phyloP scores from a whole-genome alignment of 2,888 invertebrate genomes.

The Coelinius sp. region DNA sequence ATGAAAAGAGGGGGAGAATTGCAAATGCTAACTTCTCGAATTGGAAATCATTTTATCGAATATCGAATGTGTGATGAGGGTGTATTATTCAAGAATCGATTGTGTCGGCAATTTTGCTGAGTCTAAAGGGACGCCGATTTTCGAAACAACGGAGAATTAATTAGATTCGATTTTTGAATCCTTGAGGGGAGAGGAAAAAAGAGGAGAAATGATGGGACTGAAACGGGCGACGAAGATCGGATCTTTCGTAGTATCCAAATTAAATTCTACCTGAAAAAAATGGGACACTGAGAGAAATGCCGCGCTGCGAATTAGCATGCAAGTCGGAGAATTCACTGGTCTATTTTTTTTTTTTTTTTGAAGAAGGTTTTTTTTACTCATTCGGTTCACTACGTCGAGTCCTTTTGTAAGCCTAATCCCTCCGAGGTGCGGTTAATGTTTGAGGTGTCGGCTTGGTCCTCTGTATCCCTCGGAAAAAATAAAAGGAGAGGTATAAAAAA shows the following conservation, averaged over 20 bases:
- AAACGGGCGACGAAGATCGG: constrained; percentile 25
- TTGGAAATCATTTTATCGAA: not conserved
- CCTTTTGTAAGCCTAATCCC: constrained; percentile 55
- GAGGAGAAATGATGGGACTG: constrained; percentile 3
- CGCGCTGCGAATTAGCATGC: constrained; percentile 39
- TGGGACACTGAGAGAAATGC: constrained; percentile 26
- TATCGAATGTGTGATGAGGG: not conserved
- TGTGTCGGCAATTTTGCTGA: not conserved
- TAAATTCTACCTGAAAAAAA: constrained; percentile 29
- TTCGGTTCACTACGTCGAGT: constrained; percentile 29
- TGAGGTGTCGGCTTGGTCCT: constrained; percentile 53
- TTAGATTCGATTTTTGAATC: constrained; percentile 29
- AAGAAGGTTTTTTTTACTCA: constrained; percentile 28
- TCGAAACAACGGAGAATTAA: constrained; percentile 29
- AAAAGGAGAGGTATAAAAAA: constrained; percentile 26
- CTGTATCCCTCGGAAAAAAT: constrained; percentile 30
- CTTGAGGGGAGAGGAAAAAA: not conserved
- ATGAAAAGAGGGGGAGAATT: constrained; percentile 50
- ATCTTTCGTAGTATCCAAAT: constrained; percentile 41
- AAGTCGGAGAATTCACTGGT: constrained; percentile 19
- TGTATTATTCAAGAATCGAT: not conserved
- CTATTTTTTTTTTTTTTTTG: constrained; percentile 34
- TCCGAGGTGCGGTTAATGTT: constrained; percentile 58
- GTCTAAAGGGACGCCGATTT: not conserved
- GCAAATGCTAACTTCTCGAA: constrained; percentile 57